These are phyloP conservation scores for Mormyrops boulengeri DNA, from an alignment of 2,797 vertebrate genomes.

Conservation along the genomic window DNA sequence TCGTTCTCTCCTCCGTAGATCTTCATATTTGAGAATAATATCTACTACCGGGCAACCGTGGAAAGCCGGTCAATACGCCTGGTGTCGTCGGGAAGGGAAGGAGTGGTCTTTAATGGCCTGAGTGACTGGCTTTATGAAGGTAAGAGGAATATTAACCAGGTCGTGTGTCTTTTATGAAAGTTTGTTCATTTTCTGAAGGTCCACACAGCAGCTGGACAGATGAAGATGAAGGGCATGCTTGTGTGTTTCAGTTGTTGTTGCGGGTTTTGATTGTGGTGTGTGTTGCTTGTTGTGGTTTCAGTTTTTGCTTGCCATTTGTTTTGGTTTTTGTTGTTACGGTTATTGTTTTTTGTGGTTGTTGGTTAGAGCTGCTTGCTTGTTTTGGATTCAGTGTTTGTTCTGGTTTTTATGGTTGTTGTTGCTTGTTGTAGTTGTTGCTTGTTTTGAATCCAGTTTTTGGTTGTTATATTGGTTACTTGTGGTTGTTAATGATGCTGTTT, in stretches of 20 bases:
- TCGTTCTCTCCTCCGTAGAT: slow-evolving; percentile 60
- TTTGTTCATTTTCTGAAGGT: not conserved
- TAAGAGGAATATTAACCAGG: slow-evolving; percentile 43
- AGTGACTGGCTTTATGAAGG: slow-evolving; percentile 98
- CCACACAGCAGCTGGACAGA: not conserved
- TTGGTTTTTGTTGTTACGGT: not conserved
- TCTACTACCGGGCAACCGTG: slow-evolving; percentile 91
- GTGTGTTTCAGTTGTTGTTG: not conserved
- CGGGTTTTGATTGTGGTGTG: not conserved
- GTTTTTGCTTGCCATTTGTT: not conserved
- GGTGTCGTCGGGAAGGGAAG: slow-evolving; percentile 91
- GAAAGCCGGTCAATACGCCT: slow-evolving; percentile 91
- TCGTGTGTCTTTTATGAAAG: not conserved
- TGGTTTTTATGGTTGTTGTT: not conserved
- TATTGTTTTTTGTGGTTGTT: not conserved
- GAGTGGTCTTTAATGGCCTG: slow-evolving; percentile 91
- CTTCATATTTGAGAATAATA: slow-evolving; percentile 98
- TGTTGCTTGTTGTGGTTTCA: not conserved
- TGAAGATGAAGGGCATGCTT: not conserved
- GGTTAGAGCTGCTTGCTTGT: not conserved
- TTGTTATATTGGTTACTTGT: not conserved
- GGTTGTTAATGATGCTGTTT: not conserved
- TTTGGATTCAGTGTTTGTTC: not conserved
- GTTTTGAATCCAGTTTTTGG: not conserved
- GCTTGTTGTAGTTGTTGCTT: not conserved